Percentiles rank a stretch among this genome's conserved stretches.
phyloP scores from a whole-genome alignment of 2,113 vertebrate species.

The Cebidichthys violaceus region DNA sequence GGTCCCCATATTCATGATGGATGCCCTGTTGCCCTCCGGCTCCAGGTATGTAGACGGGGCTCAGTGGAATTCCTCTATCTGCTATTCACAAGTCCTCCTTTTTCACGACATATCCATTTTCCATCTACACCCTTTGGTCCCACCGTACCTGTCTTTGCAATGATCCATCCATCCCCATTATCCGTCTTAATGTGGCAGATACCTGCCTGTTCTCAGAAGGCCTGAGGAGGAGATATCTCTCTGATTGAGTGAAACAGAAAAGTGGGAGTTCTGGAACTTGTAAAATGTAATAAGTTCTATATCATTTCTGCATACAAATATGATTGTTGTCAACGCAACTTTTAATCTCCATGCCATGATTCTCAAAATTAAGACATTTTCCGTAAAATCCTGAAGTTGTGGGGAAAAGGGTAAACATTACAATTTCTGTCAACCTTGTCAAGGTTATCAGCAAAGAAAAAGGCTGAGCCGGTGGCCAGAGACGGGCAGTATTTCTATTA shows the following conservation, averaged over 20 bases:
- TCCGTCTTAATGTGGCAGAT: slow-evolving; percentile 42
- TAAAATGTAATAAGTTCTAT: not conserved
- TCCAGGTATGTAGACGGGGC: slow-evolving; percentile 28
- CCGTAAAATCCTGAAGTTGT: not conserved
- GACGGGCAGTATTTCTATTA: too few relatives aligned
- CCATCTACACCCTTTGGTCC: slow-evolving; percentile 17
- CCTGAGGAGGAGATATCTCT: slow-evolving; percentile 9
- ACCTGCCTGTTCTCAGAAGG: slow-evolving; percentile 7
- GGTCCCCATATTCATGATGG: slow-evolving; percentile 51
- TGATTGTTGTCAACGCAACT: not conserved
- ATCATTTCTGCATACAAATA: not conserved
- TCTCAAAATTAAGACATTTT: not conserved
- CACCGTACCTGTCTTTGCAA: slow-evolving; percentile 22
- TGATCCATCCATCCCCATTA: slow-evolving; percentile 60
- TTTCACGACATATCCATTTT: slow-evolving; percentile 57
- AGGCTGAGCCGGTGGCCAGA: too few relatives aligned
- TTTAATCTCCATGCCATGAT: not conserved
- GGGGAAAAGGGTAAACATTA: not conserved
- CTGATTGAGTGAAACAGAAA: slow-evolving; percentile 23
- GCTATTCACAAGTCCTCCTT: slow-evolving; percentile 41
- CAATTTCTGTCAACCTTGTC: too few relatives aligned
- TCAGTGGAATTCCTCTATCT: slow-evolving; percentile 51
- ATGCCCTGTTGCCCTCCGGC: slow-evolving; percentile 63
- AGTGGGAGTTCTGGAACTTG: not conserved
- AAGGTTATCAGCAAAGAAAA: too few relatives aligned